These are phyloP conservation scores for Ectemnius continuus DNA, from an alignment of 2,888 invertebrate species.

Conservation along the genomic window DNA sequence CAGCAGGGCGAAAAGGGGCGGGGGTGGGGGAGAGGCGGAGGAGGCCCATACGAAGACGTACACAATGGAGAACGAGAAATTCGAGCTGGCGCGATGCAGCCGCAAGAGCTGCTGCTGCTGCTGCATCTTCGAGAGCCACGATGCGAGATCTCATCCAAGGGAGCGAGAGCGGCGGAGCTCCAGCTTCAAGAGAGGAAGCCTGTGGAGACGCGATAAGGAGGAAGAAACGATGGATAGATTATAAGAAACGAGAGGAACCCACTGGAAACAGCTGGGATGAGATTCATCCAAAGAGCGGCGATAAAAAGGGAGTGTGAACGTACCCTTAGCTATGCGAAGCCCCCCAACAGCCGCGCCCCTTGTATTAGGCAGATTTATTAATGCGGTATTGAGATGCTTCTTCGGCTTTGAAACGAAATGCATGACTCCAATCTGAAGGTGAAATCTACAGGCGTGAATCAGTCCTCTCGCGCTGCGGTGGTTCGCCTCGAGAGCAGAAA, in stretches of 20 bases:
- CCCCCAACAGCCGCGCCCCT: constrained; percentile 53
- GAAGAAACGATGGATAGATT: background rate
- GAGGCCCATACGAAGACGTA: constrained; percentile 38
- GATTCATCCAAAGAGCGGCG: constrained; percentile 52
- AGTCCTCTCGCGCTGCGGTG: constrained; percentile 43
- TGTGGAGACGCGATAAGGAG: constrained; percentile 6
- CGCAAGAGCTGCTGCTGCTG: constrained; percentile 41
- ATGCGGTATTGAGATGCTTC: constrained; percentile 63
- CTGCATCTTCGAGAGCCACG: constrained; percentile 53
- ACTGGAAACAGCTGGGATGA: constrained; percentile 27
- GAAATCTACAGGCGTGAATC: constrained; percentile 65
- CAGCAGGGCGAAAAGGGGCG: constrained; percentile 13
- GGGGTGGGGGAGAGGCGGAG: constrained; percentile 29
- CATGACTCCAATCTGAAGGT: constrained; percentile 60
- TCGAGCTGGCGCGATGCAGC: constrained; percentile 64
- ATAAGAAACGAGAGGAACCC: constrained; percentile 9
- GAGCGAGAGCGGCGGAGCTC: constrained; percentile 38
- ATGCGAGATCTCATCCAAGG: constrained; percentile 50
- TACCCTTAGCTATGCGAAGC: constrained; percentile 45
- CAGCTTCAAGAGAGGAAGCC: constrained; percentile 20
- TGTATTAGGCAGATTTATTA: constrained; percentile 68
- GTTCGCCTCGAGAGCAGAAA: background rate
- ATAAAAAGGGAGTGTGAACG: constrained; percentile 56
- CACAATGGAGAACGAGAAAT: constrained; percentile 72
- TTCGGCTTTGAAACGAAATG: constrained; percentile 58